Base-by-base conservation (phyloP, 2,888 invertebrate genomes). In the Congeria kusceri region DNA sequence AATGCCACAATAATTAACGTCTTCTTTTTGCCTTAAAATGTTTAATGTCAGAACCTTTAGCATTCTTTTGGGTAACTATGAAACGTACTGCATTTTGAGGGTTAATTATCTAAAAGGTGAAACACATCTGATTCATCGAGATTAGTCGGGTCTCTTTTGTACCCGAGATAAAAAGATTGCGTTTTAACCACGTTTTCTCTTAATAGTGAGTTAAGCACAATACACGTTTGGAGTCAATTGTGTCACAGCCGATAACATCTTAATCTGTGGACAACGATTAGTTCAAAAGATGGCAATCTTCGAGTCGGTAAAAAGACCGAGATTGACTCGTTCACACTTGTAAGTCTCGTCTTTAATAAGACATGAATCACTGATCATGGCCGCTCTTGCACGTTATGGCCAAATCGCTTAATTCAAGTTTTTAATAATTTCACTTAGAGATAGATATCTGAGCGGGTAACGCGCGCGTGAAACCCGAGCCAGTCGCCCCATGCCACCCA, bases 251-350 rank as follows among this genome's bases (percentile, higher is more conserved):
- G 72, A 73, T 73, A 73, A 58, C 28, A 73, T 73, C 72, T 66
- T 27, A 59, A 66, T 18, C 39, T 49, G 47, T 44, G 49, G 32
- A 39, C 39, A 39, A 15, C 39, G 39, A 39, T 39, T 39, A 39
- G 39, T 39, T 39, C 39, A 39, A 53, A 53, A 20, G 53, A 53
- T 53, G 53, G n/a, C 53, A 53, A 53, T 53, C 53, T 23, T 23
- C 11, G 5, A n/a, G 25, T 23, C 53, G 20, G 20, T 53, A 53
- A 53, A 20, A 53, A 53, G 53, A 53, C 25, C 11, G 53, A 29
- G 56, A 67, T 74, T 67, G 61, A 74, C 73, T 74, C 29, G 66
- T 74, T 62, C 29, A 62, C 73, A 57, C 66, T 61, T 67, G 49
- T 46, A 27, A n/a, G 32, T 62, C 61, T 18, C 32, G 67, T 74